Percentiles rank a stretch among this genome's conserved stretches.
Evolutionary conservation across 2,888 invertebrate species (phyloP).

Genomic region (Andrena bucephala): DNA sequence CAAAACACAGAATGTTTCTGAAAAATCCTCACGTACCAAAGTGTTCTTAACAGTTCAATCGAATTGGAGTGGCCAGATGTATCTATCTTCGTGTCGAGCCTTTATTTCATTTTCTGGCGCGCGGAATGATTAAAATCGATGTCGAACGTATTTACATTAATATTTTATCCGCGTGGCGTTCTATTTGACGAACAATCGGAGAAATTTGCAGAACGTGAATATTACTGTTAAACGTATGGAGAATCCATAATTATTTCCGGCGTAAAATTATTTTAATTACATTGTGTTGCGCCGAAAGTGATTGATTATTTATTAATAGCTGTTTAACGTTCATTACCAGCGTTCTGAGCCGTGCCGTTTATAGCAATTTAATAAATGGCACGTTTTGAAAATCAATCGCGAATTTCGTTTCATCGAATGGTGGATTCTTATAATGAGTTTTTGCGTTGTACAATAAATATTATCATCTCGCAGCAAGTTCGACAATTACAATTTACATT

Average conservation of each 20-base stretch:
- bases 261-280: slow-evolving; percentile 34
- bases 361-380: slow-evolving; percentile 5
- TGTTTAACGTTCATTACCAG: slow-evolving; percentile 22
- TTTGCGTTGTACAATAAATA: not conserved
- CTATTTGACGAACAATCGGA: not conserved
- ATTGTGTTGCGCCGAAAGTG: not conserved
- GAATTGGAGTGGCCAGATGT: no score
- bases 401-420: slow-evolving; percentile 16
- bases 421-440: slow-evolving; percentile 11
- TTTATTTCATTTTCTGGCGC: no score
- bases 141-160: not conserved
- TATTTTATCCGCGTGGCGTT: not conserved
- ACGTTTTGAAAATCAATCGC: not conserved
- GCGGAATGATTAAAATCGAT: not conserved
- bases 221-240: not conserved
- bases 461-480: not conserved
- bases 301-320: slow-evolving; percentile 13
- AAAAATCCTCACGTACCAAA: no score
- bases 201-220: slow-evolving; percentile 19
- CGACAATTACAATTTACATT: slow-evolving; percentile 36
- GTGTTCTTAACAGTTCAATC: no score
- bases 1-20: no score
- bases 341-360: not conserved
- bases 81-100: no score
- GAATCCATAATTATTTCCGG: not conserved